Percentiles rank a stretch among this genome's conserved stretches.
phyloP scores from a whole-genome alignment of 1,140 invertebrate species.

The Diuraphis noxia region DNA sequence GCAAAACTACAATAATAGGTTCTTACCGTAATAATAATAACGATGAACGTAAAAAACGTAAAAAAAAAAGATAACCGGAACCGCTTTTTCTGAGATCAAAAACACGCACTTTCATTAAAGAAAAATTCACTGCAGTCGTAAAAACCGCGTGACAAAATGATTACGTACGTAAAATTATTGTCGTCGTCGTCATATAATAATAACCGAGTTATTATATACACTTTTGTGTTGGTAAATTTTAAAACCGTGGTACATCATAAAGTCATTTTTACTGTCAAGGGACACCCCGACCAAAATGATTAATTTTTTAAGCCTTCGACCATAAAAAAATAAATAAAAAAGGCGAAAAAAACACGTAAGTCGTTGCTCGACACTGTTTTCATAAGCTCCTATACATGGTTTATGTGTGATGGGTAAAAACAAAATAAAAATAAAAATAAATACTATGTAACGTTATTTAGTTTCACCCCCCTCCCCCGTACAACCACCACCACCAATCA shows the following conservation, averaged over 20 bases:
- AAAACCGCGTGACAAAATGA: slow-evolving; percentile 15
- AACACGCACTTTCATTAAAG: slow-evolving; percentile 10
- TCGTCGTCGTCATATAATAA: neutral
- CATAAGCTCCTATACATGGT: neutral
- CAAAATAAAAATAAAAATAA: neutral
- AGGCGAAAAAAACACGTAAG: neutral
- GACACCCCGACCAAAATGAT: slow-evolving; percentile 41
- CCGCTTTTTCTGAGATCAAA: neutral
- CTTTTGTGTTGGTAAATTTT: slow-evolving; percentile 34
- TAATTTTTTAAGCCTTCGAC: slow-evolving; percentile 39
- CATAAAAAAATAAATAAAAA: slow-evolving; percentile 26
- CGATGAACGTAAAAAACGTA: neutral
- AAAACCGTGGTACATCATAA: slow-evolving; percentile 42
- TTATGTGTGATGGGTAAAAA: neutral
- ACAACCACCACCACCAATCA: neutral
- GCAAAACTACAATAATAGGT: neutral
- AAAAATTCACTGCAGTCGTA: neutral
- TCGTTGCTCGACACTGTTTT: slow-evolving; percentile 6
- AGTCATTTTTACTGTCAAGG: slow-evolving; percentile 48
- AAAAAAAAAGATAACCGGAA: neutral
- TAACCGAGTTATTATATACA: slow-evolving; percentile 11
- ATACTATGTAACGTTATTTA: neutral
- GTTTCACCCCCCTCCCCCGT: neutral
- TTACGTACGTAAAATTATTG: neutral
- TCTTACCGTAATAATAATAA: neutral